Evolutionary conservation across 2,888 invertebrate genomes (phyloP), one percentile per base, ranked within the genome.

Genomic region (Crioceris asparagi): DNA sequence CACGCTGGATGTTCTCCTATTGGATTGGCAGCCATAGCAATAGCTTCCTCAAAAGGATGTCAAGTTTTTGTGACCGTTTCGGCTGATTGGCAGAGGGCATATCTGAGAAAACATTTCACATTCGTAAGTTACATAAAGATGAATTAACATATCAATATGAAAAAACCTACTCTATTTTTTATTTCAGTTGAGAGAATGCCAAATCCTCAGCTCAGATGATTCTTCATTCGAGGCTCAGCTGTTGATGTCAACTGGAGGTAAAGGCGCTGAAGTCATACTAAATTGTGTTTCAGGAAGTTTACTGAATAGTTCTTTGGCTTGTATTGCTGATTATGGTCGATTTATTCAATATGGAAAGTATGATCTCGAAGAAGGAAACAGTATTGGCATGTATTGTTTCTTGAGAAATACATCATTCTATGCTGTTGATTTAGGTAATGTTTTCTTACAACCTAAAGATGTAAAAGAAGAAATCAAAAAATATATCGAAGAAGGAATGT

Each of bases 281-380:
- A 97, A 97, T 62, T 90, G 90, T 0, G 66, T 96, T 27, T 77
- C 93, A 1, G 93, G 90, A 51, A 91, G 91, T 30, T 87, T 93
- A 58, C 69, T 96, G 1, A 73, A 77, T 55, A 82, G 76, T 1
- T 76, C 79, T 0, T 61, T 78, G 0, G 66, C 75, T 3, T 80
- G 79, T 46, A 58, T 79, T 12, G 74, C 69, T 0, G 51, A 56
- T 4, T 68, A 69, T 8, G 79, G 90, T 7, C 69, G 80, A 43
- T 87, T 90, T 59, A 62, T 90, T 31, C 88, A 91, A 64, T 83
- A 90, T 40, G 88, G 90, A 29, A 88, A 87, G 63, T 80, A 78
- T 53, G 88, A 90, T 62, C 64, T 85, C 49, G 72, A 77, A 2
- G 70, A 72, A 43, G 51, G 50, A 14, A 81, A 87, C 55, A 78